Conservation (phyloP, 2,113 vertebrate species). For the Platysternon megacephalum region DNA sequence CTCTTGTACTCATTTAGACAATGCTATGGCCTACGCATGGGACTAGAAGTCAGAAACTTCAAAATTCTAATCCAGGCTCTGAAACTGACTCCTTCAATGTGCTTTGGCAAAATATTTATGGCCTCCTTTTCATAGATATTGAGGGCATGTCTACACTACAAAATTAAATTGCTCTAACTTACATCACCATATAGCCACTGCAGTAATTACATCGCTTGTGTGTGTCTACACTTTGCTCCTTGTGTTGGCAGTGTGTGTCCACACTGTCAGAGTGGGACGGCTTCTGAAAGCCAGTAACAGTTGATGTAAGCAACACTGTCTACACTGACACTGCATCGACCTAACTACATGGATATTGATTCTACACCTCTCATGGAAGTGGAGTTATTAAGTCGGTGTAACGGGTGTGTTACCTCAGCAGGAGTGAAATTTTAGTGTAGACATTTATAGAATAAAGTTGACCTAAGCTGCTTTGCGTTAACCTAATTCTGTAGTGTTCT, state of each 20-base stretch:
- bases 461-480: not conserved
- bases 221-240: not conserved
- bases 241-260: not conserved
- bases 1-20: not conserved
- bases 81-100: not conserved
- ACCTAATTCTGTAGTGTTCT: not conserved
- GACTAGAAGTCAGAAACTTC: not conserved
- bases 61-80: not conserved
- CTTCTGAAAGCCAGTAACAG: not conserved
- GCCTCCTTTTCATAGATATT: not conserved
- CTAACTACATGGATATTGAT: not conserved
- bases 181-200: not conserved
- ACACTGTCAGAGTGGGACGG: not conserved
- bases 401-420: not conserved
- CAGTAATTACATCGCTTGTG: not conserved
- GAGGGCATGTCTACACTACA: not conserved
- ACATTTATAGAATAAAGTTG: not conserved
- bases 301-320: not conserved
- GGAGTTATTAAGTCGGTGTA: not conserved
- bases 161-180: not conserved
- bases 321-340: not conserved
- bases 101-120: slow-evolving; percentile 7
- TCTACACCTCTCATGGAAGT: not conserved
- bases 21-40: not conserved
- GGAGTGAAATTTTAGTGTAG: not conserved